Base-by-base conservation (phyloP, 2,888 invertebrate species). In the Dusona sp. region DNA sequence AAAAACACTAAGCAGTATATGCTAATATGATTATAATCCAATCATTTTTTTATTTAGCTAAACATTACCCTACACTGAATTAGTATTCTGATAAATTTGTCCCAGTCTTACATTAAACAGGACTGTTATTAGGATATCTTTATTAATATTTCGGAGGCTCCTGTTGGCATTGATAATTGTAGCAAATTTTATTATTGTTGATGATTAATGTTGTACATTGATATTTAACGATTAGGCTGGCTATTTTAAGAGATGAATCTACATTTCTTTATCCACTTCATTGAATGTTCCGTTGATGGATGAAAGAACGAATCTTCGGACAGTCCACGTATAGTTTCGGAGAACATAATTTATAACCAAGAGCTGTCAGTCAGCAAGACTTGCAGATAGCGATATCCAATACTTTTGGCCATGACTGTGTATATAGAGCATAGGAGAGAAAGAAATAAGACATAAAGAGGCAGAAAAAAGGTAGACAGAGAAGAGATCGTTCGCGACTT, bases 401-500 rank as follows among this genome's bases (percentile, higher is more conserved):
- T 13, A n/a, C 3, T 61, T 61, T 61, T 61, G 61, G 61, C 6
- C 16, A 29, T 13, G 61, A 29, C 61, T 61, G 61, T 61, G 22
- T 16, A 25, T 1, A 13, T 3, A 77, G 38, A 75, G 38, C 22
- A 68, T 1, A 29, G 36, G 25, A 38, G 38, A 33, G 9, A 42
- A 25, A n/a, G 16, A 77, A 22, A 33, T 13, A 25, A 75, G 64
- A 80, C 79, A 79, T 25, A 36, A 16, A 8, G 3, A 25, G 25
- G 11, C 25, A 25, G 57, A 22, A 13, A 16, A 38, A 38, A 61
- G 38, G 16, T 9, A 42, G 16, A 64, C 9, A n/a, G 25, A 42
- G 57, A 72, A 42, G 11, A 16, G 11, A 38, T 74, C 65, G 79
- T 74, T 77, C 78, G 42, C 78, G 45, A 79, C 57, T 77, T 7